Conservation (phyloP, 2,113 vertebrate species). For the Mus spicilegus region DNA sequence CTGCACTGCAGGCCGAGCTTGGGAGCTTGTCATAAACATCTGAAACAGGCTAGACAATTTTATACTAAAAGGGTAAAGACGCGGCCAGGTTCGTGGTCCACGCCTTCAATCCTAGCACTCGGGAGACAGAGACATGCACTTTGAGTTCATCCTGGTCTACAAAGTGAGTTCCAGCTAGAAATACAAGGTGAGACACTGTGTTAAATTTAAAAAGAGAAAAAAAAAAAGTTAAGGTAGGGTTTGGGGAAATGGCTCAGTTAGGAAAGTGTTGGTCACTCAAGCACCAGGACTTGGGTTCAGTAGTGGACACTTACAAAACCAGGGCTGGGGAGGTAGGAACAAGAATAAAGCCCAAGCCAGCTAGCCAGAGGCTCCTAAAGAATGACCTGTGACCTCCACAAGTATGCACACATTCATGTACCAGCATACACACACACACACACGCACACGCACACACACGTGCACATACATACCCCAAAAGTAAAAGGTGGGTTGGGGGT, state of each 20-base stretch:
- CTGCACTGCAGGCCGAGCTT: not conserved
- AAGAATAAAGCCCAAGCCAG: not conserved
- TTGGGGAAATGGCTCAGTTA: not conserved
- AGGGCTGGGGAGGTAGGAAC: too few relatives aligned
- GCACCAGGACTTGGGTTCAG: not conserved
- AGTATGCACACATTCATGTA: not conserved
- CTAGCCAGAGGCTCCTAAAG: not conserved
- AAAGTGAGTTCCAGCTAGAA: not conserved
- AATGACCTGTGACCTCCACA: not conserved
- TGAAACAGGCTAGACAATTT: slow-evolving; percentile 39
- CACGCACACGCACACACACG: not conserved
- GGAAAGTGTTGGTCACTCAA: not conserved
- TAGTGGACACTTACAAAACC: not conserved
- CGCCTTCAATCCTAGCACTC: not conserved
- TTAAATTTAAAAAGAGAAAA: not conserved
- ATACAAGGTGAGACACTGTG: not conserved
- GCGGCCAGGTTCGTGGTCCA: not conserved
- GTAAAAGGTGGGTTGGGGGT: not conserved
- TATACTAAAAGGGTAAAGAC: slow-evolving; percentile 40
- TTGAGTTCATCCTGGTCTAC: not conserved
- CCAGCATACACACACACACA: not conserved
- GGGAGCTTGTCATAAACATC: not conserved
- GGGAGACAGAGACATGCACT: not conserved
- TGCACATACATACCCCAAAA: not conserved
- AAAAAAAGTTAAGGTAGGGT: not conserved